phyloP scores from a whole-genome alignment of 1,140 invertebrate species.

The Drosophila auraria region DNA sequence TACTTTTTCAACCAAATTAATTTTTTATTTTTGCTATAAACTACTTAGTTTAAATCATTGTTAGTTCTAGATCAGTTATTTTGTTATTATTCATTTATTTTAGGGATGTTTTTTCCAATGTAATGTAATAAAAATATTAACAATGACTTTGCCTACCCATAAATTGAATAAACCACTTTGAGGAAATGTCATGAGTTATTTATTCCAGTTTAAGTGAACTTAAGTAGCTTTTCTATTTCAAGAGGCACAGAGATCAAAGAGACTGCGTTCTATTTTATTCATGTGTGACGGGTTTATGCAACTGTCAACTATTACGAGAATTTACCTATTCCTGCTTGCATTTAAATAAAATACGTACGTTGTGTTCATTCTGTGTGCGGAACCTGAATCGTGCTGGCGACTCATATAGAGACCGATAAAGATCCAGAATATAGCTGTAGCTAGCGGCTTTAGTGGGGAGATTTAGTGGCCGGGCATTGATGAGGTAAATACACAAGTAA shows the following conservation, averaged over 20 bases:
- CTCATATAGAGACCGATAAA: slow-evolving; percentile 9
- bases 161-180: background rate
- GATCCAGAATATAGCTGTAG: slow-evolving; percentile 11
- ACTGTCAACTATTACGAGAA: slow-evolving; percentile 19
- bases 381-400: slow-evolving; percentile 36
- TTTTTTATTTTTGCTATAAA: background rate
- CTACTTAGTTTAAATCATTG: too few relatives aligned
- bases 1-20: background rate
- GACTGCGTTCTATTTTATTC: slow-evolving; percentile 24
- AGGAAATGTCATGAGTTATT: slow-evolving; percentile 12
- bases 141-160: background rate
- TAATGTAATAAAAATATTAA: background rate
- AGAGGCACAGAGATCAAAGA: slow-evolving; percentile 17
- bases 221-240: slow-evolving; percentile 28
- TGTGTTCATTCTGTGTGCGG: slow-evolving; percentile 4
- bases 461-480: slow-evolving; percentile 21
- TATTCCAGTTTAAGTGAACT: slow-evolving; percentile 23
- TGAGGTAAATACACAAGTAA: slow-evolving; percentile 24
- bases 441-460: slow-evolving; percentile 4
- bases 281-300: slow-evolving; percentile 44
- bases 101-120: background rate
- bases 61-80: background rate
- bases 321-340: slow-evolving; percentile 29
- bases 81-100: background rate
- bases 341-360: slow-evolving; percentile 18